Evolutionary conservation across 2,888 invertebrate genomes (phyloP), one percentile per base, ranked within the genome.

Genomic region (Nomada fabriciana): DNA sequence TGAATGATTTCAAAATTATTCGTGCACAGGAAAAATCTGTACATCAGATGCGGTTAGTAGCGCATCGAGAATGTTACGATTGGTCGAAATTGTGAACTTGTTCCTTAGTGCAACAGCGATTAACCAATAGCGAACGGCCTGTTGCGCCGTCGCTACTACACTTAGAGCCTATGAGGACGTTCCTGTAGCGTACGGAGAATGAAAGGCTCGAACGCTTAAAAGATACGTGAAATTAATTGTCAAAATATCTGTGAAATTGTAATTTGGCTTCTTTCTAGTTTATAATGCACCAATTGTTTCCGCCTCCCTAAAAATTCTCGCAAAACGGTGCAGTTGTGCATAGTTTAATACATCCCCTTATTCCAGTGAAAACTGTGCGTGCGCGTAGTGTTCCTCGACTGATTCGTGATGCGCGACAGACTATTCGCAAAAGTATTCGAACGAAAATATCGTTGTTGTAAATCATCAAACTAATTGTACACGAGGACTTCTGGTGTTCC

Each of bases 201-300:
- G 78, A 81, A 36, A 83, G 83, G 85, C 89, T 91, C 90, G 89
- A 91, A 91, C 82, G 87, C 91, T 91, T 80, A 84, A 90, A 89
- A 89, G 86, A 78, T 86, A 85, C 67, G 79, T 67, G 61, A 65
- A 72, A 69, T 84, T 82, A 47, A 77, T 84, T 68, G 76, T 82
- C 80, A 67, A 71, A 76, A 87, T 76, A 72, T 29, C n/a, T 29
- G 20, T 63, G 50, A 36, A 43, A 47, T 10, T 43, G 0, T 18
- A 11, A 29, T 13, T 20, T 13, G 20, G 11, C 2, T 68, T 42
- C 2, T 29, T 29, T 18, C 52, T 20, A 5, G 29, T 53, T 52
- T 20, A 15, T 10, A 2, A 0, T 9, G 7, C 20, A 18, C 13
- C 5, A 68, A 59, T 71, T n/a, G n/a, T 23, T 60, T 42, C 23